Percentiles rank a stretch among this genome's conserved stretches.
Conservation (phyloP, 2,888 invertebrate species). For the Acrocera orbiculus region DNA sequence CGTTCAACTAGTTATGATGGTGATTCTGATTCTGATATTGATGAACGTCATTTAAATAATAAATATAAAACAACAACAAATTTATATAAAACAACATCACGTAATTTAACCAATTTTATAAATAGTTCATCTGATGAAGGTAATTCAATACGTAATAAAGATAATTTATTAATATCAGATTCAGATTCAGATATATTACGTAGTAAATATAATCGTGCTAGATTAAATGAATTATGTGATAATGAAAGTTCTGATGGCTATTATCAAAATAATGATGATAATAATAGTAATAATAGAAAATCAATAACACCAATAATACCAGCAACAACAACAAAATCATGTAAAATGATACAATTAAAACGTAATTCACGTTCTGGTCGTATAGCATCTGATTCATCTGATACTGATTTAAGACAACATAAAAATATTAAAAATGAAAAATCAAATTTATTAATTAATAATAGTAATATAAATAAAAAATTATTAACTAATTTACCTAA, state of each 20-base stretch:
- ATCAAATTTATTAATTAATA: too few relatives aligned
- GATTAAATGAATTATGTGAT: conserved; percentile 26
- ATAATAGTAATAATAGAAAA: conserved; percentile 20
- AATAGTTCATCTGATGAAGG: conserved; percentile 40
- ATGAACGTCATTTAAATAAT: background rate
- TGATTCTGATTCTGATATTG: conserved; percentile 52
- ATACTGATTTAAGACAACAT: too few relatives aligned
- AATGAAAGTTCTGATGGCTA: conserved; percentile 34
- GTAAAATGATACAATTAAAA: conserved; percentile 38
- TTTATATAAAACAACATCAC: conserved; percentile 14
- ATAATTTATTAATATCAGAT: conserved; percentile 23
- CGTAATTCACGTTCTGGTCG: conserved; percentile 49
- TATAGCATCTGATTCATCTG: conserved; percentile 63
- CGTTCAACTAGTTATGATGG: conserved; percentile 78
- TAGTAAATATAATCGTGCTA: conserved; percentile 6
- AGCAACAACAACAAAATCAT: conserved; percentile 23
- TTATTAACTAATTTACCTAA: too few relatives aligned
- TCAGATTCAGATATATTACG: conserved; percentile 34
- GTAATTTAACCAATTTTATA: conserved; percentile 29
- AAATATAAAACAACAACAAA: conserved; percentile 14
- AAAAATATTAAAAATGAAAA: too few relatives aligned
- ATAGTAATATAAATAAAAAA: too few relatives aligned
- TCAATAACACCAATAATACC: conserved; percentile 19
- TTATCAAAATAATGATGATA: conserved; percentile 31
- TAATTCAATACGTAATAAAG: conserved; percentile 14